A percentile compares a stretch with the other conserved stretches of the same genome.
These are phyloP conservation scores for Daboia siamensis DNA, from an alignment of 2,113 vertebrate genomes.

Conservation along the genomic window DNA sequence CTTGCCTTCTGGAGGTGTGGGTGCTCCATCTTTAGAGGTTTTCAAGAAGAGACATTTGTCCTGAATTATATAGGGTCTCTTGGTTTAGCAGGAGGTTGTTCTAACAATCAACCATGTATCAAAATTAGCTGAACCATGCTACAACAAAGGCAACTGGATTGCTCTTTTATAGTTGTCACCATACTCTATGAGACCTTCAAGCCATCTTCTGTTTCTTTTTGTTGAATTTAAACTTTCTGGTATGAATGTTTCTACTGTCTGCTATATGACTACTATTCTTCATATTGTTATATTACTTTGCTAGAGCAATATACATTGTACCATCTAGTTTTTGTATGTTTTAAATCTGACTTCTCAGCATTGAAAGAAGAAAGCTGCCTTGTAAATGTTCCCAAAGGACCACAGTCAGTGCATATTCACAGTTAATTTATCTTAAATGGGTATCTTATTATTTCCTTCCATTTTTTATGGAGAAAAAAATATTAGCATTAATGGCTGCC, in stretches of 20 bases:
- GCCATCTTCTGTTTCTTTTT: not conserved
- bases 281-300: not conserved
- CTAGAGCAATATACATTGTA: not conserved
- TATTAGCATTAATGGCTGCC: not conserved
- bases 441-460: not conserved
- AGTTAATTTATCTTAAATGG: not conserved
- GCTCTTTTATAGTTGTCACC: not conserved
- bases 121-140: not conserved
- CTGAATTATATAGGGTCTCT: not conserved
- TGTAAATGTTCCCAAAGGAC: not conserved
- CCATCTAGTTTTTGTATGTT: not conserved
- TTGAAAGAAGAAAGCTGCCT: not conserved
- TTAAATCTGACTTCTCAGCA: not conserved
- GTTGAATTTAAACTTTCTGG: not conserved
- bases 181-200: not conserved
- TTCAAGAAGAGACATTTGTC: not conserved
- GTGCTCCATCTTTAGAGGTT: not conserved
- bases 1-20: not conserved
- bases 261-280: not conserved
- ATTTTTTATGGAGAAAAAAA: not conserved
- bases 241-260: not conserved
- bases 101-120: not conserved
- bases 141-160: not conserved
- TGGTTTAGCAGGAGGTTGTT: not conserved
- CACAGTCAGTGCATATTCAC: not conserved